phyloP scores from a whole-genome alignment of 2,888 invertebrate genomes.

The Toxonevra muliebris region DNA sequence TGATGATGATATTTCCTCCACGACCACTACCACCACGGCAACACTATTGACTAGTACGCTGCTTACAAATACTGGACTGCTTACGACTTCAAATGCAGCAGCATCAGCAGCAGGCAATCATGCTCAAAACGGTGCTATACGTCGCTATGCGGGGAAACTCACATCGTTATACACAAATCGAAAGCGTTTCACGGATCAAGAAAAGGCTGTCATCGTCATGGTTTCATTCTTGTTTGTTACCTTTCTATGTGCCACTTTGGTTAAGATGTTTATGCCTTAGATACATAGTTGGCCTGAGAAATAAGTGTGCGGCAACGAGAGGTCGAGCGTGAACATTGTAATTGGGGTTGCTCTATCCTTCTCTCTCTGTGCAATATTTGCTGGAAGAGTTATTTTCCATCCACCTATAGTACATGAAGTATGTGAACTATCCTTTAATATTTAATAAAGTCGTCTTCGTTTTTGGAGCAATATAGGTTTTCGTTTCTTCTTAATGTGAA shows the following conservation, averaged over 20 bases:
- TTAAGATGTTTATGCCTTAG: constrained; percentile 60
- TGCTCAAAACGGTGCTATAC: constrained; percentile 59
- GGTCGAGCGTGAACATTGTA: too few relatives aligned
- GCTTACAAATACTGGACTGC: constrained; percentile 41
- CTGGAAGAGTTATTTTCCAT: too few relatives aligned
- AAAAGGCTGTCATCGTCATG: constrained; percentile 62
- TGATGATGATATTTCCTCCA: constrained; percentile 31
- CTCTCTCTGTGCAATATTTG: too few relatives aligned
- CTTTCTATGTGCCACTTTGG: constrained; percentile 60
- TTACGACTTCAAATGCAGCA: constrained; percentile 39
- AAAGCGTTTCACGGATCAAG: constrained; percentile 61
- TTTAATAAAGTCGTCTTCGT: too few relatives aligned
- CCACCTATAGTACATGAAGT: too few relatives aligned
- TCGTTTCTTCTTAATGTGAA: too few relatives aligned
- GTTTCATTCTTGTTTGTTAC: constrained; percentile 62
- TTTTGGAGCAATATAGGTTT: too few relatives aligned
- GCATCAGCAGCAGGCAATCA: constrained; percentile 38
- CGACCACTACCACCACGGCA: constrained; percentile 44
- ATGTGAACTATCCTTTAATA: too few relatives aligned
- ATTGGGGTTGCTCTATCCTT: too few relatives aligned
- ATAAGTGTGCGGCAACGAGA: constrained; percentile 17
- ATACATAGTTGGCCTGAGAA: not conserved
- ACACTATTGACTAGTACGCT: constrained; percentile 38
- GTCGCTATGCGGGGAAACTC: constrained; percentile 64
- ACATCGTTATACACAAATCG: constrained; percentile 60